Evolutionary conservation across 2,797 vertebrate genomes (phyloP), one percentile per base, ranked within the genome.

Genomic region (Semotilus atromaculatus): DNA sequence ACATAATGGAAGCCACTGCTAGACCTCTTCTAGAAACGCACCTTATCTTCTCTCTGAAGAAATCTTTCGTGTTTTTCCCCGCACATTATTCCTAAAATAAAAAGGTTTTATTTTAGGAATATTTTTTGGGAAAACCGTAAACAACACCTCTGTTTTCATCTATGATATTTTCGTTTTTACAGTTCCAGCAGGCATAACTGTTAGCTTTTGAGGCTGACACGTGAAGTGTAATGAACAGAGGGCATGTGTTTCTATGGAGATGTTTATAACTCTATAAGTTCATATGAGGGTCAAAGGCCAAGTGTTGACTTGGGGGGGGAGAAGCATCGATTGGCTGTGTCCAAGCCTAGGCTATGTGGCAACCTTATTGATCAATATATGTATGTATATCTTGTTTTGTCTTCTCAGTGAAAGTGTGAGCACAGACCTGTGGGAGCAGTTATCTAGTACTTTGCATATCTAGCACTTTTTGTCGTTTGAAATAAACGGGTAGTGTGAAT

Each of bases 311-410:
- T 38, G 36, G 62, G 36, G 60, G 62, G 62, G 48, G 87, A 85
- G 89, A 43, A 85, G 85, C 88, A 93, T 95, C 93, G 77, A 95
- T 94, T 91, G 78, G 34, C 79, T 86, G 91, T 86, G 71, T 87
- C 90, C 82, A 84, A 89, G 87, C 81, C 86, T 58, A 89, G 87
- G 80, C 86, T 58, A 84, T 83, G 88, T 87, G 90, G 86, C 87
- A 88, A 80, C 80, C 88, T 90, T 94, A 94, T 91, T 81, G 90
- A 94, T 93, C 85, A 80, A 90, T 90, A 90, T 90, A 87, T 90
- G 91, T 90, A 72, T 92, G 91, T 89, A 92, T 93, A 89, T 90
- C 55, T 85, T 90, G 85, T 91, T 88, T 80, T 82, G 77, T 76
- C 74, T 86, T 18, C 26, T 73, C 38, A 45, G 26, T 60, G 53